phyloP scores from a whole-genome alignment of 2,113 vertebrate genomes.

The Galemys pyrenaicus region DNA sequence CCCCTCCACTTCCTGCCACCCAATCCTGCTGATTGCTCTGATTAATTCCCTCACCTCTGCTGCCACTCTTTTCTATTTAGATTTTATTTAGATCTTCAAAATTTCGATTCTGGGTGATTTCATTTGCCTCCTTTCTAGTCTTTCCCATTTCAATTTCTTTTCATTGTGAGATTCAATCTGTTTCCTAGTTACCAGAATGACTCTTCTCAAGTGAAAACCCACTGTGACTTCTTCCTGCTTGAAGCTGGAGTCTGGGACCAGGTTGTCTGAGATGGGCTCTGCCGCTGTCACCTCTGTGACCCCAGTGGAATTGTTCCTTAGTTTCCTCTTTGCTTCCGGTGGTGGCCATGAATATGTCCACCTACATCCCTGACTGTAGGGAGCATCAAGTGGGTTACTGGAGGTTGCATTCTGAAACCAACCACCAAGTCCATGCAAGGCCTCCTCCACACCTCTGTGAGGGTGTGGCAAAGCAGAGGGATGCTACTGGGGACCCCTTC shows the following conservation, averaged over 20 bases:
- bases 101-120: neutral
- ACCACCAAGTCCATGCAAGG: accelerated
- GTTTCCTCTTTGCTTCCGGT: neutral
- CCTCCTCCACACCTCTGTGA: neutral
- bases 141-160: conserved; percentile 8
- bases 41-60: neutral
- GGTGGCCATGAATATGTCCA: neutral
- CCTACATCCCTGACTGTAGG: neutral
- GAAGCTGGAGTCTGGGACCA: neutral
- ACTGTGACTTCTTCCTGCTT: neutral
- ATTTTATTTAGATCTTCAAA: conserved; percentile 15
- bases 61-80: neutral
- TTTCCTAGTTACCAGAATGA: neutral
- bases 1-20: neutral
- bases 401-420: neutral
- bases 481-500: neutral
- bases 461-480: neutral
- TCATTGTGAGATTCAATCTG: neutral
- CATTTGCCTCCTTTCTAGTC: neutral
- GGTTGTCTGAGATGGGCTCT: neutral
- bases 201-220: neutral
- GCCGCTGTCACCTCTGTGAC: neutral
- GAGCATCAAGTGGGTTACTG: neutral
- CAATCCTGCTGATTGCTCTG: neutral
- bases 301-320: neutral